These are phyloP conservation scores for Drosophila sp. DNA, from an alignment of 1,140 invertebrate species.

Conservation along the genomic window DNA sequence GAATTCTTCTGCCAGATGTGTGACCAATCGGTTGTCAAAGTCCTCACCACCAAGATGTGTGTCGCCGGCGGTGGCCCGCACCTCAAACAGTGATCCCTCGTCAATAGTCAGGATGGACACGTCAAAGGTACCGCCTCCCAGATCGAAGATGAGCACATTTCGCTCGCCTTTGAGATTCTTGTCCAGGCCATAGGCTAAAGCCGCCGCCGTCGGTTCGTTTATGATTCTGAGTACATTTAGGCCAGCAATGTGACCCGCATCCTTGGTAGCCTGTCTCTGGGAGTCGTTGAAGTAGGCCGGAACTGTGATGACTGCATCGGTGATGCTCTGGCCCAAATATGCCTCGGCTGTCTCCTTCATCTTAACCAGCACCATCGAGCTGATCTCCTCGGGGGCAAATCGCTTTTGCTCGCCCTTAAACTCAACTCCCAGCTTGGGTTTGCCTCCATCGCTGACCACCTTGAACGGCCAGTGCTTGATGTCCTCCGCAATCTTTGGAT, in stretches of 20 bases:
- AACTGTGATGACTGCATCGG: constrained; percentile 86
- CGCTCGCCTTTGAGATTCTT: constrained; percentile 90
- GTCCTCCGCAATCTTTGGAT: constrained; percentile 89
- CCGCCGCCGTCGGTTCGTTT: constrained; percentile 90
- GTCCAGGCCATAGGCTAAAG: constrained; percentile 90
- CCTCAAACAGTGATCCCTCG: constrained; percentile 92
- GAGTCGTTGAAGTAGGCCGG: constrained; percentile 88
- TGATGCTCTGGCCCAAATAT: constrained; percentile 88
- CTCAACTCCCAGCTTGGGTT: constrained; percentile 89
- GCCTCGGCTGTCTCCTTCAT: constrained; percentile 93
- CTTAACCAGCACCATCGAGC: constrained; percentile 90
- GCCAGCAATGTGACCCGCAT: constrained; percentile 87
- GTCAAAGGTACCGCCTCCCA: constrained; percentile 91
- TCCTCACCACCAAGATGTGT: constrained; percentile 90
- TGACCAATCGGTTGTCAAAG: constrained; percentile 92
- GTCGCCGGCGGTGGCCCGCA: constrained; percentile 90
- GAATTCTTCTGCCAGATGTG: constrained; percentile 90
- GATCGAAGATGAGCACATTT: constrained; percentile 89
- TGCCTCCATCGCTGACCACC: constrained; percentile 87
- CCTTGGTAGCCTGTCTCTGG: constrained; percentile 87
- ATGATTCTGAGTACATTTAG: constrained; percentile 88
- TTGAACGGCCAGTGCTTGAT: constrained; percentile 91
- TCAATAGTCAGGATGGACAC: constrained; percentile 94
- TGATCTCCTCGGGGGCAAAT: constrained; percentile 91
- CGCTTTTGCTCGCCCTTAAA: constrained; percentile 89